phyloP scores from a whole-genome alignment of 2,113 vertebrate species.

The Boleophthalmus pectinirostris region DNA sequence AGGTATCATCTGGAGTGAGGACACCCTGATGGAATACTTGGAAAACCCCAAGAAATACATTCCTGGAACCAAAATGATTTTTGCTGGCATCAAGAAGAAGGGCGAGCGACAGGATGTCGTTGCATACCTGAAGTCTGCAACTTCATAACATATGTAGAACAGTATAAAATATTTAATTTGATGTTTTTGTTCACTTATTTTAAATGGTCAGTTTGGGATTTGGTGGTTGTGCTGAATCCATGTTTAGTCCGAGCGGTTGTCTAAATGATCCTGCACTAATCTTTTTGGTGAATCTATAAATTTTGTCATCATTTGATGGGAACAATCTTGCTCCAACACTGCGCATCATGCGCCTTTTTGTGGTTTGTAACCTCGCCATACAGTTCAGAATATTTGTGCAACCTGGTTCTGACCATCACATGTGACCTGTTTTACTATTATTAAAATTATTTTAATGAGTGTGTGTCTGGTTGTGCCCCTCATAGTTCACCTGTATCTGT shows the following conservation, averaged over 20 bases:
- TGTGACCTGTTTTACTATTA: not conserved
- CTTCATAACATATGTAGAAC: constrained; percentile 67
- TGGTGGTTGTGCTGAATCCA: constrained; percentile 20
- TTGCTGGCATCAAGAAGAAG: constrained; percentile 89
- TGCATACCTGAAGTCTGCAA: constrained; percentile 83
- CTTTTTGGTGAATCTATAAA: not conserved
- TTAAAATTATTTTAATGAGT: not conserved
- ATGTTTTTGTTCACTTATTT: constrained; percentile 17
- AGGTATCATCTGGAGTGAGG: constrained; percentile 81
- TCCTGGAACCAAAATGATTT: constrained; percentile 86
- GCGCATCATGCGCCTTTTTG: not conserved
- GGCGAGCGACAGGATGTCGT: constrained; percentile 82
- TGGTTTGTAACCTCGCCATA: not conserved
- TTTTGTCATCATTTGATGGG: not conserved
- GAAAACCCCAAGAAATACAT: constrained; percentile 91
- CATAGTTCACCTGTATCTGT: not conserved
- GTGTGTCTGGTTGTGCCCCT: not conserved
- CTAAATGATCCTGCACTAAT: constrained; percentile 52
- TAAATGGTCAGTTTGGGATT: constrained; percentile 45
- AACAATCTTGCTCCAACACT: not conserved
- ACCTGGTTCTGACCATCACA: not conserved
- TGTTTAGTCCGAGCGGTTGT: not conserved
- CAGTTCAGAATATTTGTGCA: not conserved
- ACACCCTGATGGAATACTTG: constrained; percentile 84
- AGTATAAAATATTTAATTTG: constrained; percentile 58